Evolutionary conservation across 2,113 vertebrate genomes (phyloP).

Genomic region (Aspiorhynchus laticeps): DNA sequence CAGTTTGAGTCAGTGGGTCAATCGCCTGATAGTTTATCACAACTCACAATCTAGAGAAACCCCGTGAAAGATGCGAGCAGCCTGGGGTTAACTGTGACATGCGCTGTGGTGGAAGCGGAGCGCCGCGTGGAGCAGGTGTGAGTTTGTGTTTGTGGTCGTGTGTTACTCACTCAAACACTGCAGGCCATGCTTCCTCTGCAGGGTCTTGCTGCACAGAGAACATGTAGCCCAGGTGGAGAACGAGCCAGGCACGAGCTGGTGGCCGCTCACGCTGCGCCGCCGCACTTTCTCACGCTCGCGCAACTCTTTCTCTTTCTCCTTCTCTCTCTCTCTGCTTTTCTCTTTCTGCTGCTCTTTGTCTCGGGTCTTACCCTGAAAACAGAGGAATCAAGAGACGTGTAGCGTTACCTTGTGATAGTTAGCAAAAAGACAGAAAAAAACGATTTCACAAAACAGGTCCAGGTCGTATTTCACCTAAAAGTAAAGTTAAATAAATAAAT

Average conservation of each 20-base stretch:
- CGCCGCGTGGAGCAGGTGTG: constrained; percentile 8
- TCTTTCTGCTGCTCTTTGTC: constrained; percentile 78
- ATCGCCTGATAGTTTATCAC: not conserved
- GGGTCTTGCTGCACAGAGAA: constrained; percentile 85
- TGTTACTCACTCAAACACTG: constrained; percentile 90
- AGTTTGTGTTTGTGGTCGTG: constrained; percentile 40
- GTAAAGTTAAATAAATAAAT: not conserved
- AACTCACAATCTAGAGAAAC: not conserved
- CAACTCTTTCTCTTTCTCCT: constrained; percentile 68
- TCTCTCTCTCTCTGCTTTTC: constrained; percentile 75
- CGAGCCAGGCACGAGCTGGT: constrained; percentile 80
- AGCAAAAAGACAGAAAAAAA: not conserved
- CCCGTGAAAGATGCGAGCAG: not conserved
- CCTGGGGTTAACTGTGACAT: not conserved
- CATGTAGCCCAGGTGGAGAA: constrained; percentile 85
- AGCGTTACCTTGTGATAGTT: not conserved
- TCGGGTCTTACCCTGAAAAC: constrained; percentile 85
- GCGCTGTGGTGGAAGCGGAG: not conserved
- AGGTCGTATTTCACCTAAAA: no score
- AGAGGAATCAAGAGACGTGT: constrained; percentile 26
- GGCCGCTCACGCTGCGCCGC: constrained; percentile 64
- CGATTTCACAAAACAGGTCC: no score
- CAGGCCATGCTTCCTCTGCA: constrained; percentile 84
- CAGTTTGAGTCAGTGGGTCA: not conserved
- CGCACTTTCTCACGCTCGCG: constrained; percentile 71